Conservation (phyloP, 2,797 vertebrate genomes). For the Lycodopsis pacificus region DNA sequence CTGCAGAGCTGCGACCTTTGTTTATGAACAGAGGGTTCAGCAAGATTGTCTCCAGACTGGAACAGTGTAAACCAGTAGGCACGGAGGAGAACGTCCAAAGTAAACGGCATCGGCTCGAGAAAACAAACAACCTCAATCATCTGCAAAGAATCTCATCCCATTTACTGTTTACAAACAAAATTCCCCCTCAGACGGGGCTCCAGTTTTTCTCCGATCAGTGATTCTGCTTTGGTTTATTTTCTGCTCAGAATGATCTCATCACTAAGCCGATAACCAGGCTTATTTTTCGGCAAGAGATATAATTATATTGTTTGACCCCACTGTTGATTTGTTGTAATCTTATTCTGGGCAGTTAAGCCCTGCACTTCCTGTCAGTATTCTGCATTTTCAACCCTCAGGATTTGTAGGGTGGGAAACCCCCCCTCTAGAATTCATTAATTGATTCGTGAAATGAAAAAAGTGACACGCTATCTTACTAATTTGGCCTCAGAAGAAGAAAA, state of each 20-base stretch:
- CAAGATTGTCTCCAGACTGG: slow-evolving; percentile 26
- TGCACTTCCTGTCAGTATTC: neutral
- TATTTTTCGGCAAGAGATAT: slow-evolving; percentile 54
- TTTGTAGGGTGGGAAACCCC: neutral
- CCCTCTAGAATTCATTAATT: neutral
- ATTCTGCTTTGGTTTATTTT: slow-evolving; percentile 57
- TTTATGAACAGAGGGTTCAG: slow-evolving; percentile 23
- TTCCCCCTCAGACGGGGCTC: neutral
- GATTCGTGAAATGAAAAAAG: neutral
- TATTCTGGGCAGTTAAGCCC: neutral
- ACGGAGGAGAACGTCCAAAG: slow-evolving; percentile 35
- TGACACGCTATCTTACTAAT: neutral
- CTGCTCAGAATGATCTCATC: slow-evolving; percentile 40
- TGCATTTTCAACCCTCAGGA: neutral
- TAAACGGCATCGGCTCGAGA: slow-evolving; percentile 49
- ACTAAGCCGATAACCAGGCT: slow-evolving; percentile 53
- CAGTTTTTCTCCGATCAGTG: slow-evolving; percentile 16
- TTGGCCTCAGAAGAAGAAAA: neutral
- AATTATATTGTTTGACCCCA: slow-evolving; percentile 20
- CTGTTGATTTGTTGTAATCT: neutral
- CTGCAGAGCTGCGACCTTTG: slow-evolving; percentile 2
- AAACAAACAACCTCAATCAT: slow-evolving; percentile 55
- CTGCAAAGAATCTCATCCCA: slow-evolving; percentile 32
- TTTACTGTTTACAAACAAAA: slow-evolving; percentile 54
- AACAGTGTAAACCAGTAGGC: slow-evolving; percentile 41